A percentile compares a stretch with the other conserved stretches of the same genome.
phyloP scores from a whole-genome alignment of 2,797 vertebrate species.

The Mormyrops attenuatus region DNA sequence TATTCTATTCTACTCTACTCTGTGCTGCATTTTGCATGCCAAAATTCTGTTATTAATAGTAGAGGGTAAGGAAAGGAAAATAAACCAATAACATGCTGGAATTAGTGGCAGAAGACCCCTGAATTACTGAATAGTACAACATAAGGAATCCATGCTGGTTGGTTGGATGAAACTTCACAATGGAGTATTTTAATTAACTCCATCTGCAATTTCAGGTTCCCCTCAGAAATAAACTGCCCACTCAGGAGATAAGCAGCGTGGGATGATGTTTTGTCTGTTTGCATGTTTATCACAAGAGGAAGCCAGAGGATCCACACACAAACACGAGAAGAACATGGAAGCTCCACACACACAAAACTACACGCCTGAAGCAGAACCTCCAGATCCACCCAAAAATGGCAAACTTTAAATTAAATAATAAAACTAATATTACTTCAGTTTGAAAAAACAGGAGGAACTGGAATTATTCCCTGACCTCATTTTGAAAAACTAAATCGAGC shows the following conservation, averaged over 20 bases:
- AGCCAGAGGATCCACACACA: neutral
- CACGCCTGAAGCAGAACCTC: neutral
- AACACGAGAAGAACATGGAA: neutral
- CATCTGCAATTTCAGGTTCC: neutral
- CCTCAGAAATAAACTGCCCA: neutral
- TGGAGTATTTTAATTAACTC: neutral
- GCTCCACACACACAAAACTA: neutral
- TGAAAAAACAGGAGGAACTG: neutral
- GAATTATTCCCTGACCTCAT: neutral
- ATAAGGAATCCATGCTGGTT: neutral
- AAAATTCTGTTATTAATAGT: neutral
- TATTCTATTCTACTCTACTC: neutral
- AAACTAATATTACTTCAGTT: neutral
- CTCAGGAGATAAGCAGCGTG: neutral
- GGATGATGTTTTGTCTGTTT: neutral
- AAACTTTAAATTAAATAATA: neutral
- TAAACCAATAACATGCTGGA: neutral
- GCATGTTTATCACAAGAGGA: neutral
- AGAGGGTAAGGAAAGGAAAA: neutral
- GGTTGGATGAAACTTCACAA: neutral
- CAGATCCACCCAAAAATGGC: neutral
- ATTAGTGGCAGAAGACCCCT: neutral
- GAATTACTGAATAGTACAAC: neutral
- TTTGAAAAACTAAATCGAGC: neutral
- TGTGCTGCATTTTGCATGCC: neutral